phyloP scores from a whole-genome alignment of 2,888 invertebrate genomes.

The Machimus rusticus region DNA sequence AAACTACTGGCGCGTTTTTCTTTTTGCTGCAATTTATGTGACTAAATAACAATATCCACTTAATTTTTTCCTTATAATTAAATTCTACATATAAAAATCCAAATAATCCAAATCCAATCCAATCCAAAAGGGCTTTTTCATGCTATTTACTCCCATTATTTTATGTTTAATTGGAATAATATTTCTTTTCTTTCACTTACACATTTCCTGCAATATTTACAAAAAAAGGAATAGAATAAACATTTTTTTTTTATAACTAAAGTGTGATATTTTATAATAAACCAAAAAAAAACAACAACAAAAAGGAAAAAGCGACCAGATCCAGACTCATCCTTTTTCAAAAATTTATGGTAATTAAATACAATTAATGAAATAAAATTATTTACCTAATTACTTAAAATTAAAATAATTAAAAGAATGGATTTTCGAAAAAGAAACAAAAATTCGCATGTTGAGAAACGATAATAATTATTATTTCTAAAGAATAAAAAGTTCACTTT shows the following conservation, averaged over 20 bases:
- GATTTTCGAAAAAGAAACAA: not conserved
- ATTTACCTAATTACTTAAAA: not conserved
- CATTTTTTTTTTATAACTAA: not conserved
- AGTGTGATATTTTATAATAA: not conserved
- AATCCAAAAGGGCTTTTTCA: not conserved
- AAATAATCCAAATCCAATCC: no score
- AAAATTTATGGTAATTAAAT: not conserved
- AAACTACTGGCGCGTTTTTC: constrained; percentile 44
- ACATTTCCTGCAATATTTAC: not conserved
- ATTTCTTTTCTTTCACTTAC: not conserved
- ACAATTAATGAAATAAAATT: not conserved
- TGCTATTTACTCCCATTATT: not conserved
- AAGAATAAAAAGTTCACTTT: not conserved
- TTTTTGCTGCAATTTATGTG: constrained; percentile 34
- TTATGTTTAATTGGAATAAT: not conserved
- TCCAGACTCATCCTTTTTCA: not conserved
- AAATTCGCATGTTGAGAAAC: not conserved
- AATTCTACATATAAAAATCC: no score
- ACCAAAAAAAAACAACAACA: not conserved
- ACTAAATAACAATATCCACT: no score
- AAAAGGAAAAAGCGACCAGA: not conserved
- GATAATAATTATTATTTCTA: not conserved
- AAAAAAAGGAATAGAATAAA: not conserved
- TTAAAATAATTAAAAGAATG: not conserved
- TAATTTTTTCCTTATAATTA: no score